Evolutionary conservation across 2,888 invertebrate genomes (phyloP), one percentile per base, ranked within the genome.

Genomic region (Phengaris arion): DNA sequence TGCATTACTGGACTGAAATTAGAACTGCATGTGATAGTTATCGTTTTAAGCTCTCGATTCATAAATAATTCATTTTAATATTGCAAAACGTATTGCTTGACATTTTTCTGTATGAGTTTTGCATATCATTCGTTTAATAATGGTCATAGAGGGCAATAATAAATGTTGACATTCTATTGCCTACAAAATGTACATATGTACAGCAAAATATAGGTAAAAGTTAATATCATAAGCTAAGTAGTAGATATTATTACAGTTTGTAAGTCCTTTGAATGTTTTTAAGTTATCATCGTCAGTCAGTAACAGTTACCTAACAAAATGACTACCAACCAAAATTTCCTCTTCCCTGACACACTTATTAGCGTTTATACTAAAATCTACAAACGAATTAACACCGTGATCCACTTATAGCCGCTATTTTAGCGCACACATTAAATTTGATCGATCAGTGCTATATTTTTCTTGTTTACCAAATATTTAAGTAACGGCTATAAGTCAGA

Each of bases 401-500:
- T 89, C 92, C 89, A 92, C 92, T 92, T 90, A 89, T 82, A 87
- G 85, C 81, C 79, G 84, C 88, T 91, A 91, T 92, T 93, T 92
- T 87, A 87, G 85, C 86, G 80, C 83, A 82, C 84, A 85, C 91
- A 92, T 93, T 92, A 92, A 90, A 92, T 90, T 90, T 92, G 93
- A 93, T 93, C 91, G 92, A 93, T 92, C 91, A 88, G 88, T 86
- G 85, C 90, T 88, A 92, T 93, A 93, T 93, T 93, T 93, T 93
- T 93, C 90, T 91, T 92, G 92, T 93, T 93, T 93, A 93, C 93
- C 92, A 92, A 93, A 93, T 93, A 93, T 93, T 93, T 92, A 93
- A 93, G 93, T 93, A 93, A 93, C 92, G 87, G 90, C 91, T 88
- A 93, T 93, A 93, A 93, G 90, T 93, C 93, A 92, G 93, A 89